phyloP scores from a whole-genome alignment of 2,113 vertebrate genomes.

The Malaclemys terrapin region DNA sequence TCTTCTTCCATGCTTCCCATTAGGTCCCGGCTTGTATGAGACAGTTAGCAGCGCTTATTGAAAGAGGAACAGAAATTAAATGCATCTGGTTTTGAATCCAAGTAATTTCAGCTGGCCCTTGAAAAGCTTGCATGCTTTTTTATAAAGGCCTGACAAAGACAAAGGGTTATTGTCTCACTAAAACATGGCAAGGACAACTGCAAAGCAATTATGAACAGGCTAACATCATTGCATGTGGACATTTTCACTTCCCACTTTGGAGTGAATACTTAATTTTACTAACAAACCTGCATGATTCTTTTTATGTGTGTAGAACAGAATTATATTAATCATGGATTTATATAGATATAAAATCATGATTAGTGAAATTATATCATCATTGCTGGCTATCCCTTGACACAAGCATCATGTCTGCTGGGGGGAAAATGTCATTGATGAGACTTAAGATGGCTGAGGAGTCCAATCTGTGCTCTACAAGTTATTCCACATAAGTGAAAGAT shows the following conservation, averaged over 20 bases:
- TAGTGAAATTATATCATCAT: too few species aligned
- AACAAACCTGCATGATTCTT: not conserved
- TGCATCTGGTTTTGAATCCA: not conserved
- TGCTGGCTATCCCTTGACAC: too few species aligned
- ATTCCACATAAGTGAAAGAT: too few species aligned
- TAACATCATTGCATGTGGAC: not conserved
- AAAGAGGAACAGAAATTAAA: constrained; percentile 2
- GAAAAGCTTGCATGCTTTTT: not conserved
- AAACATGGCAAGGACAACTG: not conserved
- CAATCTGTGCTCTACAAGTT: too few species aligned
- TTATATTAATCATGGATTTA: too few species aligned
- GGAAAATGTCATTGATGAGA: too few species aligned
- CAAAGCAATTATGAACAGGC: not conserved
- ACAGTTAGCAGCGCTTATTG: not conserved
- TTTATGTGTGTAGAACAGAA: not conserved
- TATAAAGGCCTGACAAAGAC: not conserved
- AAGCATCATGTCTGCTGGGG: too few species aligned
- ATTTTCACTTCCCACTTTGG: not conserved
- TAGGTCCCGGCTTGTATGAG: not conserved
- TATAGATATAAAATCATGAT: too few species aligned
- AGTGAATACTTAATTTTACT: not conserved
- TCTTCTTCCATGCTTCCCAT: not conserved
- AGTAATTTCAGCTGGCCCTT: not conserved
- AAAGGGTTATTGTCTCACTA: not conserved
- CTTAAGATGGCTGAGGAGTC: too few species aligned